Evolutionary conservation across 2,888 invertebrate genomes (phyloP), one percentile per base, ranked within the genome.

Genomic region (Belgica antarctica): DNA sequence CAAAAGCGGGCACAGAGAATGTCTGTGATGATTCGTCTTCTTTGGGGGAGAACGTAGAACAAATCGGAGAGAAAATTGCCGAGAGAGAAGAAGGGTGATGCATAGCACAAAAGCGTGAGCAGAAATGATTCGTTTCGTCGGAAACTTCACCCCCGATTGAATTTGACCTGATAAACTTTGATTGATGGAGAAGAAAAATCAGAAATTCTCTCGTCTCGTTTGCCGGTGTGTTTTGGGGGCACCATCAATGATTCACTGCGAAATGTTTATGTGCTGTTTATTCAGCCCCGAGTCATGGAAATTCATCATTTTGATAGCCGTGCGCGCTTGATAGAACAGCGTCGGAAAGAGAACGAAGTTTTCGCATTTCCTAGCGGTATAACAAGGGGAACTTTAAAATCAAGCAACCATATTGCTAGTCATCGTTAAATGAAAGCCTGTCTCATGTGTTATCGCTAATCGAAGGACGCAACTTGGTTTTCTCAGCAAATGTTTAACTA

Each of bases 161-260:
- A 22, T 52, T 10, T 52, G 52, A 52, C 52, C 52, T 52, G 52
- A 52, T 52, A 52, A 52, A 52, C 52, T 52, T 52, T 52, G 52
- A 52, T 52, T 52, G 52, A 52, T 52, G 52, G 22, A 52, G 22
- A 22, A 52, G 22, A 22, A 52, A 52, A 52, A 52, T 52, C 52
- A 19, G 52, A 52, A n/a, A 52, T 52, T 22, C 52, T 52, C 52
- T 52, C 52, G 17, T 22, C 52, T 41, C 41, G n/a, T 41, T 41
- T 41, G n/a, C 41, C 15, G 15, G 41, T 2, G n/a, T n/a, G n/a
- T n/a, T n/a, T n/a, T n/a, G 41, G 41, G 5, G 41, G 41, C 41
- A 41, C 15, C 15, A 5, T 41, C n/a, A 41, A 41, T 41, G 41
- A 41, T 41, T 41, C 41, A n/a, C 3, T 41, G 15, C 15, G 41